Evolutionary conservation across 2,797 vertebrate species (phyloP).

Genomic region (Melanotaenia maccullochi): DNA sequence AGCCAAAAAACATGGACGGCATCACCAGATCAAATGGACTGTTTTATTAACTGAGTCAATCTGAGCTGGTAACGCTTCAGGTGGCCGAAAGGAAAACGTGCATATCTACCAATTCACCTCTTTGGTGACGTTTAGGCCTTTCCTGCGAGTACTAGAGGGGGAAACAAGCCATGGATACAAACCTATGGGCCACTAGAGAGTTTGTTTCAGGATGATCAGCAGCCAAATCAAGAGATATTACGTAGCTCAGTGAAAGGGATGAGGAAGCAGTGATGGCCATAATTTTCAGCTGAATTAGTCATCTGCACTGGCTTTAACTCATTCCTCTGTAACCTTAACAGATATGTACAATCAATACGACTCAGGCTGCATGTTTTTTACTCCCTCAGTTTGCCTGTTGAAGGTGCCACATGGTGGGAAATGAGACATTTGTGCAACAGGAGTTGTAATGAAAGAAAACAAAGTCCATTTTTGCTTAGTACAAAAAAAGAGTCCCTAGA

Average conservation of each 20-base stretch:
- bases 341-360: constrained; percentile 42
- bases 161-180: not conserved
- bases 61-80: constrained; percentile 42
- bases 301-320: constrained; percentile 22
- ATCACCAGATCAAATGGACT: constrained; percentile 69
- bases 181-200: not conserved
- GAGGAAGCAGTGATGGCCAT: constrained; percentile 32
- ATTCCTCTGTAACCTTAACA: constrained; percentile 28
- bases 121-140: not conserved
- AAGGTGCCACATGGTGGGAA: constrained; percentile 23
- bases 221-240: constrained; percentile 16
- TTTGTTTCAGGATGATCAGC: constrained; percentile 9
- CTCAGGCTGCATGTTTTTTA: constrained; percentile 9
- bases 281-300: constrained; percentile 28
- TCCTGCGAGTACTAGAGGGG: not conserved
- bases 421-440: constrained; percentile 6
- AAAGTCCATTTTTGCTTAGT: constrained; percentile 13
- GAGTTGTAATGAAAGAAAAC: constrained; percentile 8
- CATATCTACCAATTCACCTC: constrained; percentile 8
- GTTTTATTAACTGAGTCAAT: constrained; percentile 63
- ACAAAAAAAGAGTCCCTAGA: constrained; percentile 7
- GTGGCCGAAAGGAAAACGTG: constrained; percentile 39
- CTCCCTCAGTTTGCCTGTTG: not conserved
- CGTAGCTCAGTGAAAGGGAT: constrained; percentile 18
- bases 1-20: constrained; percentile 52